Conservation (phyloP, 2,888 invertebrate species). For the Boloria selene region DNA sequence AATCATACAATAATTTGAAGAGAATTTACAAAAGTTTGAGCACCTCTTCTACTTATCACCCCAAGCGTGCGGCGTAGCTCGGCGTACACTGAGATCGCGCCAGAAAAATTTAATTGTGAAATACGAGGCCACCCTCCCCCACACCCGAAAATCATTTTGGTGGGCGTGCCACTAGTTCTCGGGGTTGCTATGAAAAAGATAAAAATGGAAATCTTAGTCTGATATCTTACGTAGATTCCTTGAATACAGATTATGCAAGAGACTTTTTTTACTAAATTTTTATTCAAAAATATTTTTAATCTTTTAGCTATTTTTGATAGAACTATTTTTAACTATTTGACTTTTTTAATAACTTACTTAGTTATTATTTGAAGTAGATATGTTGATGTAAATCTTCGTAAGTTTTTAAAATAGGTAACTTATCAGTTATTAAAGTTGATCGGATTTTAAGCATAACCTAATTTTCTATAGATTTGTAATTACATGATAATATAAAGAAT, state of each 20-base stretch:
- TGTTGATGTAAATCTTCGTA: no score
- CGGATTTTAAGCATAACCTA: no score
- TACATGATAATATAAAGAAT: no score
- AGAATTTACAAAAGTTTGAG: constrained; percentile 52
- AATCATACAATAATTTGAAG: neutral
- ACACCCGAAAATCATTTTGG: constrained; percentile 46
- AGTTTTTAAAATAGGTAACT: no score
- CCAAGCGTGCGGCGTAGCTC: constrained; percentile 63
- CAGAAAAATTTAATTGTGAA: constrained; percentile 81
- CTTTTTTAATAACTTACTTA: no score
- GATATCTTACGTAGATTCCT: constrained; percentile 15
- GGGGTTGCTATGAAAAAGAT: constrained; percentile 34
- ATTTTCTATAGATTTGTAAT: no score
- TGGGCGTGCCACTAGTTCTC: constrained; percentile 45
- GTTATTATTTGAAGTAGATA: no score
- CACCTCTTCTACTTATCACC: constrained; percentile 49
- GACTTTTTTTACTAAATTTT: neutral
- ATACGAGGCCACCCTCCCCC: constrained; percentile 58
- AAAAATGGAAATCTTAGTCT: constrained; percentile 28
- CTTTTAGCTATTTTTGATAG: no score
- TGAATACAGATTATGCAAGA: neutral
- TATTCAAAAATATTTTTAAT: neutral
- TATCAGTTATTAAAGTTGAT: no score
- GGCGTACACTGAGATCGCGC: constrained; percentile 72
- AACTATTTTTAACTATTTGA: no score